Evolutionary conservation across 2,888 invertebrate genomes (phyloP).

Genomic region (Pilophorus perplexus): DNA sequence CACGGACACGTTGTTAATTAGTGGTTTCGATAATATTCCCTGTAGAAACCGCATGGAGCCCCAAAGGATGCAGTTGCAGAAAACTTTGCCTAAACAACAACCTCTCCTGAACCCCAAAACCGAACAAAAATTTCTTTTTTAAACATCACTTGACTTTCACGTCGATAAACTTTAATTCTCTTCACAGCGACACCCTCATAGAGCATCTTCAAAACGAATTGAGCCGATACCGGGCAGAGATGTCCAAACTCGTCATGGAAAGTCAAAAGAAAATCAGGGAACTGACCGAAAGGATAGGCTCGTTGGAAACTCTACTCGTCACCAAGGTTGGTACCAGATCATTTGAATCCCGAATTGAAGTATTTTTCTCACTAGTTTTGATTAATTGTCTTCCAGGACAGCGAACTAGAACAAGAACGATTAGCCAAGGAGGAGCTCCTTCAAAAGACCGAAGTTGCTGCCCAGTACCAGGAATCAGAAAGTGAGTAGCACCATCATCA

Average conservation of each 20-base stretch:
- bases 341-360: no score
- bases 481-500: slow-evolving; percentile 55
- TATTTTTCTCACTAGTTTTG: no score
- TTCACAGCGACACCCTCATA: slow-evolving; percentile 69
- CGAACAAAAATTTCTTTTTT: no score
- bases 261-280: slow-evolving; percentile 56
- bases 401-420: slow-evolving; percentile 60
- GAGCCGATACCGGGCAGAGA: slow-evolving; percentile 63
- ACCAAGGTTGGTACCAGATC: slow-evolving; percentile 52
- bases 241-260: slow-evolving; percentile 57
- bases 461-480: slow-evolving; percentile 57
- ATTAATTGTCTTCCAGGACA: slow-evolving; percentile 51
- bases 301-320: slow-evolving; percentile 57
- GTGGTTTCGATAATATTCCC: no score
- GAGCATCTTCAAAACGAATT: slow-evolving; percentile 77
- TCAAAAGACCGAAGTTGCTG: slow-evolving; percentile 56
- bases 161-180: no score
- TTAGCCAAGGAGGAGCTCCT: slow-evolving; percentile 58
- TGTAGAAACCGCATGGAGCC: no score
- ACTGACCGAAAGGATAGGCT: slow-evolving; percentile 56
- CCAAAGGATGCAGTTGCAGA: no score
- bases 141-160: no score
- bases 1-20: no score
- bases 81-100: no score
- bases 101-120: no score